Percentiles rank a stretch among this genome's conserved stretches.
phyloP scores from a whole-genome alignment of 2,113 vertebrate species.

The Galemys pyrenaicus region DNA sequence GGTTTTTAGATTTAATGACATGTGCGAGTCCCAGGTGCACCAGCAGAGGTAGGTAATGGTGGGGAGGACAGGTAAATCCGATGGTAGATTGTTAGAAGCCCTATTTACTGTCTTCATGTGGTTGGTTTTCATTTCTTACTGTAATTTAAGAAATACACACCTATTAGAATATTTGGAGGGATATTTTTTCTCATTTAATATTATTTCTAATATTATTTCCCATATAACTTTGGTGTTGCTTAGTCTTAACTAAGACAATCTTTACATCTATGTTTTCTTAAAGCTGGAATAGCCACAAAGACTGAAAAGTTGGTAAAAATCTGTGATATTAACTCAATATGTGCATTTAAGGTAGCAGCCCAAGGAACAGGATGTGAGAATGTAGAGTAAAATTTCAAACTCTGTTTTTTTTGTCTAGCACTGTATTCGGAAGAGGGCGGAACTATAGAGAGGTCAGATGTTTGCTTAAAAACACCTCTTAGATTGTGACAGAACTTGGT shows the following conservation, averaged over 20 bases:
- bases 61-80: too few relatives aligned
- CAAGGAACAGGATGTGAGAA: neutral
- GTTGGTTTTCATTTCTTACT: neutral
- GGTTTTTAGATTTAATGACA: neutral
- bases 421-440: neutral
- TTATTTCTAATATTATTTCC: neutral
- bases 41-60: accelerated
- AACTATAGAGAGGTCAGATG: conserved; percentile 27
- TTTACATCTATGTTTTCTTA: conserved; percentile 4
- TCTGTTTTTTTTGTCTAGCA: neutral
- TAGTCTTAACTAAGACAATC: conserved; percentile 13
- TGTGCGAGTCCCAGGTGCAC: neutral
- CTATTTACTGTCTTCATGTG: neutral
- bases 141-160: neutral
- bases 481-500: conserved; percentile 38
- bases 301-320: neutral
- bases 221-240: neutral
- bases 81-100: neutral
- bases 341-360: conserved; percentile 8
- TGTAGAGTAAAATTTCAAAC: neutral
- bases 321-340: neutral
- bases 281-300: neutral
- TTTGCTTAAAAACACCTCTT: conserved; percentile 47
- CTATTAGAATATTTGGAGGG: neutral
- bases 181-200: neutral